Conservation (phyloP, 2,888 invertebrate genomes). For the Adela reaumurella region DNA sequence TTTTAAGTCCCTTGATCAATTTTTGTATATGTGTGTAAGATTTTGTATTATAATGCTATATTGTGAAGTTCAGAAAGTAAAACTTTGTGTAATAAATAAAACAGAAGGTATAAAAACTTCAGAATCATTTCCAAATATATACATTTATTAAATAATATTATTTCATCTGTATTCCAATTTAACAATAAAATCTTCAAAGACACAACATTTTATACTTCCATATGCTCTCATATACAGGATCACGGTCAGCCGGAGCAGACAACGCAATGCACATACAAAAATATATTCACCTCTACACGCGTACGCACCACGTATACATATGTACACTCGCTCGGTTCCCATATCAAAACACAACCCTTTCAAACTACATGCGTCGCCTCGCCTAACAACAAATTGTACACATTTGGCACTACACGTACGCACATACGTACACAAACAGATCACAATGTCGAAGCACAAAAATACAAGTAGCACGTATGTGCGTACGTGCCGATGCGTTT, state of each 20-base stretch:
- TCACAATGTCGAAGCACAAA: no score
- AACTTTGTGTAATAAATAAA: no score
- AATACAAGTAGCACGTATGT: no score
- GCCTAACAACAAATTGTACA: not conserved
- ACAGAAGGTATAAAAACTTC: slow-evolving; percentile 14
- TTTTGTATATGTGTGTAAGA: no score
- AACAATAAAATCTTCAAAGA: slow-evolving; percentile 58
- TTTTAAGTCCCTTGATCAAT: no score
- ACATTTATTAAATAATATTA: slow-evolving; percentile 53
- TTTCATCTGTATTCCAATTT: slow-evolving; percentile 55
- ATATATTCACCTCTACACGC: slow-evolving; percentile 1
- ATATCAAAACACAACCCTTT: not conserved
- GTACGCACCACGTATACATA: not conserved
- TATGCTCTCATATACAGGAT: slow-evolving; percentile 29
- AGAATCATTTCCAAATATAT: slow-evolving; percentile 51
- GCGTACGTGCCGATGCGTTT: no score
- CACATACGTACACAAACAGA: no score
- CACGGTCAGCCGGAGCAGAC: slow-evolving; percentile 7
- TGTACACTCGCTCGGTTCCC: not conserved
- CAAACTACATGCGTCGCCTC: not conserved
- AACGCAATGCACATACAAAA: slow-evolving; percentile 5
- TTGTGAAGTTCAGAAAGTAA: no score
- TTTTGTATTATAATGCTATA: no score
- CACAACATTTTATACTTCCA: slow-evolving; percentile 51
- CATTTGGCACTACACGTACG: no score